Conservation (phyloP, 2,888 invertebrate genomes). For the Electrophaes corylata region DNA sequence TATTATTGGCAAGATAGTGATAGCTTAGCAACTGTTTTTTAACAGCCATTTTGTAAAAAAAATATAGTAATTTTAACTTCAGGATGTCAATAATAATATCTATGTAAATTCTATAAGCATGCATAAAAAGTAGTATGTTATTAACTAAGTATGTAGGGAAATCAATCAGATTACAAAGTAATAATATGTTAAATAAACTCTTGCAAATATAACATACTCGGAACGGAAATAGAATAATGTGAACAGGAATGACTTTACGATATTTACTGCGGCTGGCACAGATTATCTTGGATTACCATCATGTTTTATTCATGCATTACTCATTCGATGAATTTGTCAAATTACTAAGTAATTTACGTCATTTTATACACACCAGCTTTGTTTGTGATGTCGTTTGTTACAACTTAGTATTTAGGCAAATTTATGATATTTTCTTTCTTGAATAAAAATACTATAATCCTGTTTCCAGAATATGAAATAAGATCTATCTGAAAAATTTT, state of each 20-base stretch:
- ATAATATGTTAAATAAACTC: neutral
- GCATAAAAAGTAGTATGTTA: too few relatives aligned
- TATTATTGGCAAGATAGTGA: too few relatives aligned
- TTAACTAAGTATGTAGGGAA: too few relatives aligned
- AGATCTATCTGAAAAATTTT: too few relatives aligned
- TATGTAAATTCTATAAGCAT: too few relatives aligned
- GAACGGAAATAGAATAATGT: conserved; percentile 11
- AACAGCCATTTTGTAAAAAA: too few relatives aligned
- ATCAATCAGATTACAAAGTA: too few relatives aligned
- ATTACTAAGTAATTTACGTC: neutral
- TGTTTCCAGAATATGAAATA: too few relatives aligned
- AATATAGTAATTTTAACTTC: too few relatives aligned
- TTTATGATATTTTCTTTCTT: neutral
- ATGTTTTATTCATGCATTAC: conserved; percentile 14
- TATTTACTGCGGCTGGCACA: conserved; percentile 10
- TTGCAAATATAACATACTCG: neutral
- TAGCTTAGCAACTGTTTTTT: too few relatives aligned
- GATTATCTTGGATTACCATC: conserved; percentile 6
- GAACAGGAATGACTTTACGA: conserved; percentile 14
- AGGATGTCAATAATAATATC: too few relatives aligned
- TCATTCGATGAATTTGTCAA: conserved; percentile 5
- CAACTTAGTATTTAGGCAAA: neutral
- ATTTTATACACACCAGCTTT: neutral
- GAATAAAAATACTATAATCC: too few relatives aligned
- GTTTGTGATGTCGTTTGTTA: neutral